Conservation (phyloP, 1,140 invertebrate species). For the Hypsibius dujardini region DNA sequence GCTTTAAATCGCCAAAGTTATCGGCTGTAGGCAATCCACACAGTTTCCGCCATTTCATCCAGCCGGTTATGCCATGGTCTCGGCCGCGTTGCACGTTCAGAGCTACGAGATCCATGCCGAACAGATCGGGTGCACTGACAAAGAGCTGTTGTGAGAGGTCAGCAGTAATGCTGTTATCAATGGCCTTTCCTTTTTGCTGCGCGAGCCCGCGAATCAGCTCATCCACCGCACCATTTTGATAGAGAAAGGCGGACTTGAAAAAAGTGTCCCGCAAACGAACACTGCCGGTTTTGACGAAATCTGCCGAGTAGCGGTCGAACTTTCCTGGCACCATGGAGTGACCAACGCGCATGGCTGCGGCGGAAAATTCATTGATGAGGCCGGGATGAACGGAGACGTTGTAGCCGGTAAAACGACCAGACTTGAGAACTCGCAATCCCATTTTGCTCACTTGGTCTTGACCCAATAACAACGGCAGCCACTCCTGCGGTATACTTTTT, state of each 20-base stretch:
- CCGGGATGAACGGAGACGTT: background rate
- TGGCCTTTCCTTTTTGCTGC: background rate
- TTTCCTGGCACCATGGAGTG: slow-evolving; percentile 22
- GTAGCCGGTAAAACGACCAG: background rate
- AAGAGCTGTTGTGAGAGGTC: slow-evolving; percentile 9
- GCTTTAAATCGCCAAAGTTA: slow-evolving; percentile 16
- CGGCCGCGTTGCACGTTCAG: slow-evolving; percentile 84
- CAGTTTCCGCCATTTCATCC: slow-evolving; percentile 58
- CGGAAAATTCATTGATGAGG: background rate
- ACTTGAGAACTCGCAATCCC: background rate
- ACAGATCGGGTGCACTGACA: slow-evolving; percentile 37
- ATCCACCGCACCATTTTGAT: slow-evolving; percentile 35
- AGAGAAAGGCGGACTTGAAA: slow-evolving; percentile 32
- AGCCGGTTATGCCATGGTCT: slow-evolving; percentile 75
- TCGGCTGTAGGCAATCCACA: background rate
- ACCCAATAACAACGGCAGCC: slow-evolving; percentile 20
- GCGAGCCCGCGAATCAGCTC: slow-evolving; percentile 32
- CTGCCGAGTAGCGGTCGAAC: background rate
- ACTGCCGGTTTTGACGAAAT: slow-evolving; percentile 24
- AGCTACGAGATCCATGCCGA: slow-evolving; percentile 75
- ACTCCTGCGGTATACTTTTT: slow-evolving; percentile 30
- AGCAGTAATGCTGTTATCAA: background rate
- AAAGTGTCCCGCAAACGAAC: slow-evolving; percentile 34
- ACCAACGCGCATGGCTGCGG: background rate
- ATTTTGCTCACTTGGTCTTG: slow-evolving; percentile 17